Evolutionary conservation across 2,888 invertebrate genomes (phyloP), one percentile per base, ranked within the genome.

Genomic region (Miltochrista miniata): DNA sequence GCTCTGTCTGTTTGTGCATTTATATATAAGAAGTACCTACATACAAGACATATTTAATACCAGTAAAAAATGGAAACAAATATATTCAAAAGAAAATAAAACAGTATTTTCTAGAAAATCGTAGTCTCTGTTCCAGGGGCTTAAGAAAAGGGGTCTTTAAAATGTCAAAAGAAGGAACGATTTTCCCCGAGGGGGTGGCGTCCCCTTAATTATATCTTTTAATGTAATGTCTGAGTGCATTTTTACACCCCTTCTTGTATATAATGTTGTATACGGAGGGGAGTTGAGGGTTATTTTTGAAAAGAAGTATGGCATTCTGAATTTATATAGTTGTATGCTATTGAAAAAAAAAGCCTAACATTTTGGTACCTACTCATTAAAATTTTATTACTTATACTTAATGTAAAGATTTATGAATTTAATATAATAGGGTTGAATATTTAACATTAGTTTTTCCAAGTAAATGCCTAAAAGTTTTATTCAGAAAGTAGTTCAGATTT

Each of bases 141-240:
- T 80, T 82, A 86, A 87, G 86, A 85, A 87, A 85, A 83, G 83
- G 87, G 87, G 83, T 74, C 82, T 85, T 86, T 88, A 86, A 90
- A 90, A 90, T 82, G 88, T 87, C 88, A 85, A 90, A 90, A 90
- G 90, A 90, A 90, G 88, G 84, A 69, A 66, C 82, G 81, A 83
- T 63, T 81, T 84, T 87, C 86, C 87, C 87, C 81, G 71, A 69
- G 83, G 83, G 89, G 87, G 75, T 81, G 61, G 61, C 75, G 76
- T 74, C 85, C 85, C 85, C 85, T 88, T 89, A 90, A 90, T 90
- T 90, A 90, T 88, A 90, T 90, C 87, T 90, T 90, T 88, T 88
- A 90, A 90, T 89, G 88, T 85, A 81, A 86, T 82, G 88, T 86
- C 85, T 85, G 86, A 87, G 85, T 90, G 86, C 87, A 90, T 90